phyloP scores from a whole-genome alignment of 2,113 vertebrate genomes.

The Turdus rufiventris region DNA sequence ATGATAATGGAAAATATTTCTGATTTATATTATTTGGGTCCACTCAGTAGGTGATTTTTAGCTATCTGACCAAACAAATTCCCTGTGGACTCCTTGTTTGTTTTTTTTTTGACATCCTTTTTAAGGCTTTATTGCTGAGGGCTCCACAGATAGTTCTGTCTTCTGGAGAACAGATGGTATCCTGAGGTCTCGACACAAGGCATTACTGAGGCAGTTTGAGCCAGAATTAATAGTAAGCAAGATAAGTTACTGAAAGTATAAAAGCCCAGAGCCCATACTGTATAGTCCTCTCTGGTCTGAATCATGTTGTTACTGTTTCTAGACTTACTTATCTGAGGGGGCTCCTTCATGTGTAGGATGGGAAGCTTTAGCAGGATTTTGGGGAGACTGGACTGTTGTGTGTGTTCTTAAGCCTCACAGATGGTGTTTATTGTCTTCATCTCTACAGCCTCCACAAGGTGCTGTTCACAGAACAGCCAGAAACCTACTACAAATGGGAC shows the following conservation, averaged over 20 bases:
- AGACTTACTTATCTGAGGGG: neutral
- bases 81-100: neutral
- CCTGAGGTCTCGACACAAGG: neutral
- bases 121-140: neutral
- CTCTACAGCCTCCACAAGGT: constrained; percentile 92
- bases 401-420: neutral
- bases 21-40: neutral
- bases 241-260: neutral
- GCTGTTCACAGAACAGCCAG: constrained; percentile 96
- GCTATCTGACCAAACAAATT: neutral
- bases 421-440: neutral
- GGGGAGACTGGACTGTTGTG: neutral
- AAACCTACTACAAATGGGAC: constrained; percentile 99
- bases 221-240: neutral
- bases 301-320: neutral
- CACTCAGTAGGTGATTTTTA: neutral
- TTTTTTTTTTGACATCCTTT: neutral
- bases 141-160: neutral
- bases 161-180: neutral
- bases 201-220: neutral
- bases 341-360: neutral
- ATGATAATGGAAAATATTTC: neutral
- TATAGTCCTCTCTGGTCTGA: neutral
- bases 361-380: neutral
- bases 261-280: neutral